Percentiles rank a stretch among this genome's conserved stretches.
phyloP scores from a whole-genome alignment of 2,888 invertebrate species.

The Buathra laborator region DNA sequence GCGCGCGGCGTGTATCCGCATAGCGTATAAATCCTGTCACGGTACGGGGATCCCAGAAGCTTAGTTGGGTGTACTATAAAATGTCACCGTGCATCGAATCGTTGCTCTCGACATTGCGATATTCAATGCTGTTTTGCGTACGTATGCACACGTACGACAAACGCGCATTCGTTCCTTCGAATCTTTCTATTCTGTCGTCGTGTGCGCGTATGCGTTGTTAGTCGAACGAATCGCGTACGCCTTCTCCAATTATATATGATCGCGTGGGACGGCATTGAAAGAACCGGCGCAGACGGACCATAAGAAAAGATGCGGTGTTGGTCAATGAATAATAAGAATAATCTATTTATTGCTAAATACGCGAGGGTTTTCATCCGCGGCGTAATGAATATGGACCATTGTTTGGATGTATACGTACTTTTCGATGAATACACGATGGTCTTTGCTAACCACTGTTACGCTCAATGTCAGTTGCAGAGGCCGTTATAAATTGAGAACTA shows the following conservation, averaged over 20 bases:
- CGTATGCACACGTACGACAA: background rate
- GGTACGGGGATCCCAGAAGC: constrained; percentile 41
- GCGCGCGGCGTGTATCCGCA: constrained; percentile 41
- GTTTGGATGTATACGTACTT: no score
- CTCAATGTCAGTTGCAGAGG: background rate
- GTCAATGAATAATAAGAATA: constrained; percentile 3
- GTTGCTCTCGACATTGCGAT: constrained; percentile 15
- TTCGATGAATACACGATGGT: no score
- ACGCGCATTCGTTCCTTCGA: constrained; percentile 12
- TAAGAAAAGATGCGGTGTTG: constrained; percentile 20
- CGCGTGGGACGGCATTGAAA: constrained; percentile 54
- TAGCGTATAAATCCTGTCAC: constrained; percentile 44
- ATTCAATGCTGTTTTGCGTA: background rate
- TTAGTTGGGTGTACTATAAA: constrained; percentile 38
- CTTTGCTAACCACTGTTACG: no score
- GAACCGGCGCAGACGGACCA: constrained; percentile 16
- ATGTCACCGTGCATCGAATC: constrained; percentile 59
- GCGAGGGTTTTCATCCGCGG: background rate
- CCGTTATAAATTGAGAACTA: background rate
- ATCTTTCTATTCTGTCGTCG: background rate
- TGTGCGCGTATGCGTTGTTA: background rate
- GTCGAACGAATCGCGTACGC: constrained; percentile 57
- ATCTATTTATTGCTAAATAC: background rate
- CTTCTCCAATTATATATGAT: constrained; percentile 58
- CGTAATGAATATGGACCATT: no score